Evolutionary conservation across 2,888 invertebrate species (phyloP).

Genomic region (Dione juno): DNA sequence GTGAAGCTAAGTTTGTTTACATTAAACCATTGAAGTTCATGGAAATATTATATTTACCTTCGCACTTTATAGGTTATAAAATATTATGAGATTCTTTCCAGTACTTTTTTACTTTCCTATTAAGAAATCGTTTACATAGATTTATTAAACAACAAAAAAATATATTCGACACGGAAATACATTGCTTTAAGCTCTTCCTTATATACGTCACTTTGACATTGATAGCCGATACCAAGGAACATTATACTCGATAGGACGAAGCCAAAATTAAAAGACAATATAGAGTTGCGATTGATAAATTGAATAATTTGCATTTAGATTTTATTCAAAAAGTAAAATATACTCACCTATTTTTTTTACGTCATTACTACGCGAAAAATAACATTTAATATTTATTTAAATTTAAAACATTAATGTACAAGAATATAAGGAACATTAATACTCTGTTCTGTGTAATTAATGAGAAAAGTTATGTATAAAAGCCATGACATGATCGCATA

Average conservation of each 20-base stretch:
- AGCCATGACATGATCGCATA: too few species aligned
- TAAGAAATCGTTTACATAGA: neutral
- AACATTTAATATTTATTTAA: too few species aligned
- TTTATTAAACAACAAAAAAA: neutral
- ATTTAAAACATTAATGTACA: too few species aligned
- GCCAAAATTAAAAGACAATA: neutral
- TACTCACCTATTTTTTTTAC: too few species aligned
- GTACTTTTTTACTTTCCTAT: too few species aligned
- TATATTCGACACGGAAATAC: constrained; percentile 15
- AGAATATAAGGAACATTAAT: too few species aligned
- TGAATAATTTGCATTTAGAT: too few species aligned
- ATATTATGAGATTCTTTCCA: neutral
- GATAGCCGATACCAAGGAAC: neutral
- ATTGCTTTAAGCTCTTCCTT: constrained; percentile 9
- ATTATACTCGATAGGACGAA: neutral
- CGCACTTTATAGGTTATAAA: neutral
- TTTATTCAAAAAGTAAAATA: too few species aligned
- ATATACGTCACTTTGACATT: constrained; percentile 23
- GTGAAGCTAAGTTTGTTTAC: constrained; percentile 22
- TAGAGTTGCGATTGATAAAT: too few species aligned
- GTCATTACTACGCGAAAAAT: too few species aligned
- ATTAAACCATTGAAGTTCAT: constrained; percentile 19
- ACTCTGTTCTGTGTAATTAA: too few species aligned
- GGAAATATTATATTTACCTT: constrained; percentile 9
- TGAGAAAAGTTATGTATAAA: too few species aligned